Base-by-base conservation (phyloP, 2,888 invertebrate genomes). In the Cantharis rufa region DNA sequence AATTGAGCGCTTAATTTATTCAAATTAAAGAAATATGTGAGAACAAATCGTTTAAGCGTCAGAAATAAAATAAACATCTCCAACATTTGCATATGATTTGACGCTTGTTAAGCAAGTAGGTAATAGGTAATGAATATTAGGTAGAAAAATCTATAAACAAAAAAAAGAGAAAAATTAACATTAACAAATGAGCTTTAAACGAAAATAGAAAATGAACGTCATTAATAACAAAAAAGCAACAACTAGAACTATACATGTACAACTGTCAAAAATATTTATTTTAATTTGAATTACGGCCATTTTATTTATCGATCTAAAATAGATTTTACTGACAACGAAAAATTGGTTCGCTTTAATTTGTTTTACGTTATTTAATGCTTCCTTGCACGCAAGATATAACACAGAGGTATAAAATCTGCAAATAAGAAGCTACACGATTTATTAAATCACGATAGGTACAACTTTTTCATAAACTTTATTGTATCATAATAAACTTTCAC, bases 251-350 rank as follows among this genome's bases (percentile, higher is more conserved):
- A 48, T 74, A 80, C 80, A 77, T 75, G 79, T 80, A 80, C 79
- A 79, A 76, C 79, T 79, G 81, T 81, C 80, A 75, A 81, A 81
- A 82, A 81, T 82, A 81, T 81, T 82, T 82, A 82, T 81, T 82
- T 82, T 78, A 80, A 81, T 81, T 78, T 81, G 80, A 82, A 81
- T 78, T 81, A 80, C 80, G 80, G 80, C 80, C 80, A 80, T 79
- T 80, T 81, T 80, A 81, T 81, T 81, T 81, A 79, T 80, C 76
- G 76, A 76, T 75, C 80, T 76, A 72, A 81, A 81, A 82, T 81
- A 73, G 81, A 74, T 72, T 68, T 75, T 76, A 75, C 78, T 78
- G 80, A 78, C 79, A 78, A 75, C 78, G 79, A 81, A 81, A 82
- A 82, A 82, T 81, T 76, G 81, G 79, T 78, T 79, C 80, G 80